Conservation (phyloP, 2,888 invertebrate genomes). For the Trachelus iudaicus region DNA sequence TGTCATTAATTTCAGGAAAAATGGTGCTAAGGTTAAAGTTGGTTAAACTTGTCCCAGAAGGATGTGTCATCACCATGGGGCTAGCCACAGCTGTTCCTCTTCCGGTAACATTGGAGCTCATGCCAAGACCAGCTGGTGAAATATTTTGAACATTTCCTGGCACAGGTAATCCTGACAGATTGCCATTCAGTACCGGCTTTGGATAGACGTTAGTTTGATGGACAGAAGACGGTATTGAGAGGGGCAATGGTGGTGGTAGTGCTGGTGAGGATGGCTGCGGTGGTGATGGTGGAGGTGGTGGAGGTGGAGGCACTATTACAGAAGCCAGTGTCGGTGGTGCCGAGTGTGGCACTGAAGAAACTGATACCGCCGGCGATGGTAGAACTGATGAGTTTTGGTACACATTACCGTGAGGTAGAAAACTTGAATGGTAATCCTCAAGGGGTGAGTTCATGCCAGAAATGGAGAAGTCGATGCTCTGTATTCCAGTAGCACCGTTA, state of each 20-base stretch:
- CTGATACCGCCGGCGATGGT: background rate
- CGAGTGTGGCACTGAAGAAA: background rate
- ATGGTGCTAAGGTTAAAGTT: constrained; percentile 87
- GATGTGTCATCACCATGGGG: constrained; percentile 56
- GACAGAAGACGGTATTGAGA: background rate
- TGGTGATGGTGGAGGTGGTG: constrained; percentile 20
- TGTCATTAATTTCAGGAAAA: constrained; percentile 84
- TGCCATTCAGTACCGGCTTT: constrained; percentile 12
- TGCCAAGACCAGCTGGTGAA: constrained; percentile 36
- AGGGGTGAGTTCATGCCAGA: constrained; percentile 55
- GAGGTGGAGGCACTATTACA: constrained; percentile 12
- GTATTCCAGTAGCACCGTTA: constrained; percentile 40
- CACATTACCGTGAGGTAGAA: constrained; percentile 45
- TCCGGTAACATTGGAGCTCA: constrained; percentile 38
- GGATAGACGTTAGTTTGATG: constrained; percentile 10
- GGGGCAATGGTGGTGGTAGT: constrained; percentile 17
- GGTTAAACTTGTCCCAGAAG: constrained; percentile 71
- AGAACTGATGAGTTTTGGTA: constrained; percentile 39
- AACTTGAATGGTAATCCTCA: constrained; percentile 51
- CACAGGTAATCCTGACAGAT: constrained; percentile 21
- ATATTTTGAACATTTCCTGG: constrained; percentile 33
- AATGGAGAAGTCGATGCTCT: constrained; percentile 59
- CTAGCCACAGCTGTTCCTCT: constrained; percentile 45
- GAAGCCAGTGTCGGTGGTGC: background rate
- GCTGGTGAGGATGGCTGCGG: constrained; percentile 22